Base-by-base conservation (phyloP, 2,888 invertebrate genomes). In the Baronia brevicornis region DNA sequence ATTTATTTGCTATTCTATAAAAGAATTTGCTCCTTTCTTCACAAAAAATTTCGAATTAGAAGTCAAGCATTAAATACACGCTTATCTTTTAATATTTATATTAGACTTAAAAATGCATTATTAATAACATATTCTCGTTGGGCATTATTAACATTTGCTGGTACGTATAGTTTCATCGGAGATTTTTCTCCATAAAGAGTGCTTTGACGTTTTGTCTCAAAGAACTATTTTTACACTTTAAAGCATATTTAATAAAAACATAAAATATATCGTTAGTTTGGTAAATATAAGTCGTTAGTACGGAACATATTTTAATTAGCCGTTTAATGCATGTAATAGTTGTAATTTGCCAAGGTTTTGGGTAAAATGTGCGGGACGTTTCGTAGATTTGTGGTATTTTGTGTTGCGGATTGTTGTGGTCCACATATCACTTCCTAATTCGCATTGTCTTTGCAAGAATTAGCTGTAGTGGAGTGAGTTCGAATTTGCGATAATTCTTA, bases 161-260 rank as follows among this genome's bases (percentile, higher is more conserved):
- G 54, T 51, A 41, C 38, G 13, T 60, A 50, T 49, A 42, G 33
- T 54, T 57, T 52, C 28, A 32, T 48, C 41, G 33, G 46, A 47
- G 41, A 42, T 51, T 51, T 38, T 36, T 47, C 47, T 48, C 44
- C 51, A 21, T 39, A 50, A 51, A 51, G 44, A 60, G 51, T 66
- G 65, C 68, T 74, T 73, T 57, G 71, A 68, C 53, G 50, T 63
- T 57, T 65, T 60, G 66, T 70, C 64, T 68, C 57, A 68, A 78
- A 70, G 51, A 71, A 72, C 69, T 77, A 79, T 79, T 78, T 82
- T 80, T 79, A 78, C 78, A 79, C 68, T 67, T 61, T 61, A 68
- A 64, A 66, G 61, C 67, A 54, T 74, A 73, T 74, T 65, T 60
- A 62, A 66, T 55, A 44, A 54, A 55, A 57, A 62, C 67, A 69